Conservation (phyloP, 2,888 invertebrate species). For the Ditylenchus weischeri region DNA sequence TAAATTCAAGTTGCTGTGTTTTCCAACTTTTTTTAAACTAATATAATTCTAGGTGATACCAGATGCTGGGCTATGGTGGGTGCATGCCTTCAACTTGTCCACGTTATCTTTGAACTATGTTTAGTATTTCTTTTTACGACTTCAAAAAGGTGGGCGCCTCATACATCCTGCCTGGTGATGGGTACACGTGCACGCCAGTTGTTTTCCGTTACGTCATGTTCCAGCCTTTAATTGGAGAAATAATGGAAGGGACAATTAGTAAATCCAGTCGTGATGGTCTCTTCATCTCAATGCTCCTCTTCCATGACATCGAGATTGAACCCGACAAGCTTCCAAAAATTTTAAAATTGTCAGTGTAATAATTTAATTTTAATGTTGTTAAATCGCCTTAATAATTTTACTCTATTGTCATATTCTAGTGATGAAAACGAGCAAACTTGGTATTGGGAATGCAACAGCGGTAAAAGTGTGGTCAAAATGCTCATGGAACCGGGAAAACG, state of each 20-base stretch:
- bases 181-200: slow-evolving; percentile 46
- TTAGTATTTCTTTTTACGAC: slow-evolving; percentile 67
- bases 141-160: slow-evolving; percentile 83
- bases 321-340: slow-evolving; percentile 77
- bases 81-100: not conserved
- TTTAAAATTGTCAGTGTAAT: slow-evolving; percentile 37
- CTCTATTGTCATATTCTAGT: slow-evolving; percentile 12
- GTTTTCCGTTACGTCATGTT: slow-evolving; percentile 87
- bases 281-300: slow-evolving; percentile 68
- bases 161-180: slow-evolving; percentile 65
- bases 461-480: slow-evolving; percentile 18
- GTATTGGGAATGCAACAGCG: slow-evolving; percentile 34
- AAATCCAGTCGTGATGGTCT: slow-evolving; percentile 61
- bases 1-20: slow-evolving; percentile 6
- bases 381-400: not conserved
- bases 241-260: slow-evolving; percentile 85
- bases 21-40: slow-evolving; percentile 1
- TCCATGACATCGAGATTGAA: slow-evolving; percentile 91
- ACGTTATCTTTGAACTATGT: no score
- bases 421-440: slow-evolving; percentile 34
- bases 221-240: slow-evolving; percentile 87
- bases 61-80: slow-evolving; percentile 4
- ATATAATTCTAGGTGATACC: no score
- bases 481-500: slow-evolving; percentile 35
- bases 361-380: no score